Evolutionary conservation across 2,797 vertebrate genomes (phyloP).

Genomic region (Cyclopterus lumpus): DNA sequence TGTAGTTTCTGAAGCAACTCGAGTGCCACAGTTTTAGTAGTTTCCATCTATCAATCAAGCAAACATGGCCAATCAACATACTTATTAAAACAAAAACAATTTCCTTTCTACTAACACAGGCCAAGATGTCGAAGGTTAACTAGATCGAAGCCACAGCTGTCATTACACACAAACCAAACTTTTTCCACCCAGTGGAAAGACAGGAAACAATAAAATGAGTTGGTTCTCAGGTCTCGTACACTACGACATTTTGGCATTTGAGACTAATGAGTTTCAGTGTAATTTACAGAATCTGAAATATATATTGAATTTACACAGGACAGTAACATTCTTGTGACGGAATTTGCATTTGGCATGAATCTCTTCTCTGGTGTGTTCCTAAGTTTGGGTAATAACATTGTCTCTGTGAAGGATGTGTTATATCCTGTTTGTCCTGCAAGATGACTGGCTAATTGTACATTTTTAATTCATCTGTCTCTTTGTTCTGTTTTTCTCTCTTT

Average conservation of each 20-base stretch:
- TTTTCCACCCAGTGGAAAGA: conserved; percentile 5
- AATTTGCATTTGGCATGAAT: conserved; percentile 67
- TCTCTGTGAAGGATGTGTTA: conserved; percentile 56
- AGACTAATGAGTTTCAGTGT: conserved; percentile 73
- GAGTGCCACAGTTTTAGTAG: neutral
- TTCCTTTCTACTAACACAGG: neutral
- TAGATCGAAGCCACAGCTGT: neutral
- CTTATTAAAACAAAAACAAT: neutral
- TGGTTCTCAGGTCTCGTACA: conserved; percentile 34
- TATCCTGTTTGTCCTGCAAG: conserved; percentile 57
- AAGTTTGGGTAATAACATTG: conserved; percentile 55
- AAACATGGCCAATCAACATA: neutral
- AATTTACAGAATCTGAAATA: conserved; percentile 60
- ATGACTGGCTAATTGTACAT: conserved; percentile 3
- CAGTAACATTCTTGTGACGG: conserved; percentile 49
- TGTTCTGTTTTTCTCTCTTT: neutral
- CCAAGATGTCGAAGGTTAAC: neutral
- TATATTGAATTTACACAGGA: conserved; percentile 65
- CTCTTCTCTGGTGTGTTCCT: conserved; percentile 25
- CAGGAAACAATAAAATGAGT: conserved; percentile 20
- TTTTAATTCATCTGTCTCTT: conserved; percentile 1
- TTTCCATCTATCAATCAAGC: neutral
- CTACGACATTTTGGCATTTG: conserved; percentile 63
- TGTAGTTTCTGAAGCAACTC: neutral
- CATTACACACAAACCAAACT: conserved; percentile 3